Conservation (phyloP, 2,113 vertebrate genomes). For the Elgaria multicarinata region DNA sequence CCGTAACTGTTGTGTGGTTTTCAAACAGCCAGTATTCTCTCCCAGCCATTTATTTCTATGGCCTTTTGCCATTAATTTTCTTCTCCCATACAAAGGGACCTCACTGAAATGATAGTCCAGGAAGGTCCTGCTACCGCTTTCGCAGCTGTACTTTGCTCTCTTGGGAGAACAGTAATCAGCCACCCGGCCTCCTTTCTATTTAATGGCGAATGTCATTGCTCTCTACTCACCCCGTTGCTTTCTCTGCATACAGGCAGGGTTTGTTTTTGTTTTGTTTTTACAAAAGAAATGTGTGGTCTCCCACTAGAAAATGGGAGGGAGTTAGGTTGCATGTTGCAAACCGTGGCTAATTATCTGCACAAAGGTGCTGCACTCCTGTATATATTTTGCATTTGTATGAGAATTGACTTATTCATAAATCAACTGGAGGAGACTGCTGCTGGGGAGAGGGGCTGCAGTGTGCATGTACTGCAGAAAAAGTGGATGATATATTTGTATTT, state of each 20-base stretch:
- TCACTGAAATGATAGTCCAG: background rate
- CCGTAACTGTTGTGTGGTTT: background rate
- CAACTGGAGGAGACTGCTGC: background rate
- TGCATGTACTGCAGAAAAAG: background rate
- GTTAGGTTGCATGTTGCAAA: background rate
- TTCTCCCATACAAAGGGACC: background rate
- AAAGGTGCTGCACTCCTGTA: background rate
- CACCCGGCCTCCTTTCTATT: background rate
- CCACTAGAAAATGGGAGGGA: background rate
- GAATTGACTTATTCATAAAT: background rate
- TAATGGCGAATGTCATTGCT: background rate
- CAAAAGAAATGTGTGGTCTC: background rate
- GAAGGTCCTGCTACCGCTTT: background rate
- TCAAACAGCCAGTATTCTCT: background rate
- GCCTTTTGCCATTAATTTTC: background rate
- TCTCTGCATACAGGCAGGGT: background rate
- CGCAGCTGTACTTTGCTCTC: background rate
- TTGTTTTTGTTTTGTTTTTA: background rate
- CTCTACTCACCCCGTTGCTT: background rate
- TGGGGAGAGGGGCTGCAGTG: background rate
- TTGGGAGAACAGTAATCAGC: rapidly evolving
- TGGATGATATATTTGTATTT: background rate
- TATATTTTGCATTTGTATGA: slow-evolving; percentile 2
- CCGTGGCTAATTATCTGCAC: background rate
- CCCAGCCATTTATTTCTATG: rapidly evolving